Conservation (phyloP, 2,888 invertebrate species). For the Lottia gigantea region DNA sequence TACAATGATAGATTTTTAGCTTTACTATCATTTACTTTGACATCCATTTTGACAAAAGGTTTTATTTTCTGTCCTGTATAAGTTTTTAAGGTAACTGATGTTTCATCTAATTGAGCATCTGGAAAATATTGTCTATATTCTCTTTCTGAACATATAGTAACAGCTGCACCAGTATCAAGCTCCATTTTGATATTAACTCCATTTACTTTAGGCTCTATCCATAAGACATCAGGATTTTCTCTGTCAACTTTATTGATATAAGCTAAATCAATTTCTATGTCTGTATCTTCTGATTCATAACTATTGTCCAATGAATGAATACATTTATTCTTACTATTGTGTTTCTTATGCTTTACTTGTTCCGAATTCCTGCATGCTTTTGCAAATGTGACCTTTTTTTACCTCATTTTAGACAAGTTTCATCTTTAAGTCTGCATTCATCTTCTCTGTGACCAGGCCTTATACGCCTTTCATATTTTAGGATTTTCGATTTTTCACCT, state of each 20-base stretch:
- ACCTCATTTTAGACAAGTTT: neutral
- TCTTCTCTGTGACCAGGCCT: neutral
- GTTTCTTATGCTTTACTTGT: no score
- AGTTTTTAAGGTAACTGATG: neutral
- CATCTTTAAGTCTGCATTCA: neutral
- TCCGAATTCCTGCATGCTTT: neutral
- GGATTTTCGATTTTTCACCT: no score
- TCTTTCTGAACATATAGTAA: neutral
- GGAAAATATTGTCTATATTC: neutral
- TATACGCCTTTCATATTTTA: neutral
- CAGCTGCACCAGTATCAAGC: neutral
- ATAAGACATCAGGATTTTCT: neutral
- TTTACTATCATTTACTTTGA: neutral
- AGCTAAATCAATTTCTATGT: slow-evolving; percentile 4
- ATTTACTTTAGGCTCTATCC: no score
- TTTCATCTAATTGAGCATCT: neutral
- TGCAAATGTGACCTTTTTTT: neutral
- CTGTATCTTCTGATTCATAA: neutral
- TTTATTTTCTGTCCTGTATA: neutral
- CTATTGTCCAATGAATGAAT: no score
- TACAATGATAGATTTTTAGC: no score
- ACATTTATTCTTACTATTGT: no score
- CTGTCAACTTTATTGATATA: slow-evolving; percentile 6
- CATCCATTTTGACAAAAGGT: neutral
- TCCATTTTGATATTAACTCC: slow-evolving; percentile 3